A percentile compares a stretch with the other conserved stretches of the same genome.
These are phyloP conservation scores for Sarcophaga bullata DNA, from an alignment of 1,140 invertebrate genomes.

Conservation along the genomic window DNA sequence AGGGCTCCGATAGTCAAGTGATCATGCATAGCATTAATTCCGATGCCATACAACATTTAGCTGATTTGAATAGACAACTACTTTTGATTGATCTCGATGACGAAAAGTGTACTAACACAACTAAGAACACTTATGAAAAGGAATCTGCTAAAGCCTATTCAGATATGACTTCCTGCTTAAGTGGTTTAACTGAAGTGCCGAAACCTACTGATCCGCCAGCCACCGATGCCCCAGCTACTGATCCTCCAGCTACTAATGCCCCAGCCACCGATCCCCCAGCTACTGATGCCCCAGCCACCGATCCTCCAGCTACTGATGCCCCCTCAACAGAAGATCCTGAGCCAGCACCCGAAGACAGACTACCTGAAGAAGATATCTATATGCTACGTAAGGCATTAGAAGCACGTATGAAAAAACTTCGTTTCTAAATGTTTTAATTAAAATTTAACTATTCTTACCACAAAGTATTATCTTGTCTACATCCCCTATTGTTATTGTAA, in stretches of 20 bases:
- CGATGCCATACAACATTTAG: neutral
- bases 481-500: too few species aligned
- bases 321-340: neutral
- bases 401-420: neutral
- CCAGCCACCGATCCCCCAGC: neutral
- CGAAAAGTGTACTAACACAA: neutral
- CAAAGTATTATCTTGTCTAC: too few species aligned
- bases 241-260: neutral
- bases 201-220: neutral
- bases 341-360: neutral
- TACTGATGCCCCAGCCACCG: neutral
- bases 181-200: neutral
- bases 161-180: neutral
- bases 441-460: too few species aligned
- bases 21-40: neutral
- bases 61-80: neutral
- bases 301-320: neutral
- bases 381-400: neutral
- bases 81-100: neutral
- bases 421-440: too few species aligned
- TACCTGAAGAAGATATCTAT: constrained; percentile 1
- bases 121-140: constrained; percentile 22
- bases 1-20: neutral
- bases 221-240: neutral
- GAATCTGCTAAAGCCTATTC: neutral